phyloP scores from a whole-genome alignment of 1,140 invertebrate species.

The Coelopa frigida region DNA sequence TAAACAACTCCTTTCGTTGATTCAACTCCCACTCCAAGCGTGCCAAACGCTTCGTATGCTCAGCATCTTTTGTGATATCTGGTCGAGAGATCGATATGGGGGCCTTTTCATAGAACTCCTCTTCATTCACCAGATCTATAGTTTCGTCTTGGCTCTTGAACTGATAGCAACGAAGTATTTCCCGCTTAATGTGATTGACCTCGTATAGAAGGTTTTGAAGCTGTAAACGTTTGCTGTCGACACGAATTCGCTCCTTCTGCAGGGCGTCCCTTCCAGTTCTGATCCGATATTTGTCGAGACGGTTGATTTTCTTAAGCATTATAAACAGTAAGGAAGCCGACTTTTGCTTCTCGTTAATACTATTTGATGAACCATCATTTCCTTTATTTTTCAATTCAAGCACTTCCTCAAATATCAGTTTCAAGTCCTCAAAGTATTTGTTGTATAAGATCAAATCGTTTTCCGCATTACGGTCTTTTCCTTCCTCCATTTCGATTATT shows the following conservation, averaged over 20 bases:
- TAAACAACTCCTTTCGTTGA: conserved; percentile 77
- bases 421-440: too few relatives aligned
- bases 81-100: conserved; percentile 62
- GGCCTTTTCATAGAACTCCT: conserved; percentile 68
- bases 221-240: conserved; percentile 83
- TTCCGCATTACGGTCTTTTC: too few relatives aligned
- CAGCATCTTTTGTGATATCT: too few relatives aligned
- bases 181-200: conserved; percentile 85
- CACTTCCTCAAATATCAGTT: too few relatives aligned
- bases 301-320: conserved; percentile 80
- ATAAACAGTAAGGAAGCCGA: conserved; percentile 69
- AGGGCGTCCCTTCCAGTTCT: conserved; percentile 73
- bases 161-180: conserved; percentile 87
- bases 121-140: conserved; percentile 66
- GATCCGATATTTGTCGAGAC: conserved; percentile 79
- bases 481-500: too few relatives aligned
- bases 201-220: conserved; percentile 95
- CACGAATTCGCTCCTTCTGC: conserved; percentile 71
- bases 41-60: conserved; percentile 76
- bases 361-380: too few relatives aligned
- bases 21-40: conserved; percentile 86
- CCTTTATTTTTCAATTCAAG: too few relatives aligned
- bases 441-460: too few relatives aligned
- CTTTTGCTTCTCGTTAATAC: conserved; percentile 57
- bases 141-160: conserved; percentile 94